Base-by-base conservation (phyloP, 2,888 invertebrate species). In the Ceramica pisi region DNA sequence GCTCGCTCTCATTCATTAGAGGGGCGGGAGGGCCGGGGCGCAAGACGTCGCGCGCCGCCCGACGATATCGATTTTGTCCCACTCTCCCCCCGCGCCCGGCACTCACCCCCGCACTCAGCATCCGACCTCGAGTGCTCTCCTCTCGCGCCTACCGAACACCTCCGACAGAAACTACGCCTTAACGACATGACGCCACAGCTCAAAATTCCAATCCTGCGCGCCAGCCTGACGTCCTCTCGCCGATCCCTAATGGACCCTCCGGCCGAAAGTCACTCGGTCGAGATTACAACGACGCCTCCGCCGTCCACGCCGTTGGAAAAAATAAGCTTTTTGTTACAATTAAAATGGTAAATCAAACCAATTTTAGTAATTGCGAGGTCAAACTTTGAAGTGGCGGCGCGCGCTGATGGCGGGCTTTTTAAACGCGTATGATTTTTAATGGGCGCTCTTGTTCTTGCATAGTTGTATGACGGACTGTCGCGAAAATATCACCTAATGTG, bases 261-360 rank as follows among this genome's bases (percentile, higher is more conserved):
- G 92, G 86, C 92, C 92, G 92, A 93, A 95, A 94, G 95, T 94
- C 94, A 94, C 94, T 94, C 92, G 95, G 95, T 95, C 93, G 94
- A 95, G 94, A 94, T 95, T 95, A 93, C 94, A 94, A 93, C 90
- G 92, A 87, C 89, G 87, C 90, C 88, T 87, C 84, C 89, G 86
- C 87, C 89, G 90, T 87, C 92, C 93, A 89, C 89, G 88, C 90
- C 89, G 89, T 88, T 91, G 89, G 92, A 93, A 95, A 95, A 95
- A 95, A 95, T 94, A 95, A 94, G 94, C 94, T 95, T 96, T 95
- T 95, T 95, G 94, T 95, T 94, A 95, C 95, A 95, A 95, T 95
- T 95, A 95, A 95, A 95, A 95, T 95, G 95, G 94, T 95, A 95
- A 95, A 95, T 96, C 95, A 95, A 95, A 96, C 95, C 95, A 96